Percentiles rank a stretch among this genome's conserved stretches.
phyloP scores from a whole-genome alignment of 2,888 invertebrate species.

The Papilio elwesi region DNA sequence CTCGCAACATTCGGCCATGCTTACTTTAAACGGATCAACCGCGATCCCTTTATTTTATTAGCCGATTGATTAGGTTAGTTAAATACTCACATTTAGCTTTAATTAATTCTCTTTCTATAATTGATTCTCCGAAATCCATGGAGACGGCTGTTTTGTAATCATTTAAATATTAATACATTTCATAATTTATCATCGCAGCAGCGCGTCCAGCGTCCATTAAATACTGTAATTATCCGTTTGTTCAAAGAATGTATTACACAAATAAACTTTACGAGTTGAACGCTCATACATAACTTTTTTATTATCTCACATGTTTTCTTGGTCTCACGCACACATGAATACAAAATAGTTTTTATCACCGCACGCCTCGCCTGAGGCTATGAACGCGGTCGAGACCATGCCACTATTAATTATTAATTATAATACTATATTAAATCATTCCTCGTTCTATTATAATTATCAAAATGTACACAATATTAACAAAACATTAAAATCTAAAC shows the following conservation, averaged over 20 bases:
- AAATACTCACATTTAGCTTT: background rate
- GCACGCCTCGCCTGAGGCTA: conserved; percentile 55
- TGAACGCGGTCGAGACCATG: conserved; percentile 59
- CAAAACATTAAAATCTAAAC: too few species aligned
- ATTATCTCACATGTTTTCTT: conserved; percentile 80
- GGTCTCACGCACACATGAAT: conserved; percentile 56
- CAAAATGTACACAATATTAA: too few species aligned
- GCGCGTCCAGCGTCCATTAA: conserved; percentile 69
- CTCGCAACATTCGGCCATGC: background rate
- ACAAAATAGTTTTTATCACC: conserved; percentile 63
- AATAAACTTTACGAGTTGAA: conserved; percentile 81
- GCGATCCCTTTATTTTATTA: conserved; percentile 36
- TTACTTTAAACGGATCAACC: conserved; percentile 33
- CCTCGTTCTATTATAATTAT: background rate
- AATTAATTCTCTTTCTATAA: background rate
- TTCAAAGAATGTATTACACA: conserved; percentile 79
- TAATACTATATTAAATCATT: conserved; percentile 51
- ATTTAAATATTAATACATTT: conserved; percentile 59
- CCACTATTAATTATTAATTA: conserved; percentile 57
- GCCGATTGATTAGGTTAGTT: conserved; percentile 18
- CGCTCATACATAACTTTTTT: conserved; percentile 77
- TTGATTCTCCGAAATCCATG: conserved; percentile 7
- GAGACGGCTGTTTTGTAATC: conserved; percentile 44
- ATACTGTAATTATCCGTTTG: conserved; percentile 77
- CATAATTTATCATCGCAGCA: conserved; percentile 66